These are phyloP conservation scores for Drosophila subquinaria DNA, from an alignment of 2,888 invertebrate species.

Conservation along the genomic window DNA sequence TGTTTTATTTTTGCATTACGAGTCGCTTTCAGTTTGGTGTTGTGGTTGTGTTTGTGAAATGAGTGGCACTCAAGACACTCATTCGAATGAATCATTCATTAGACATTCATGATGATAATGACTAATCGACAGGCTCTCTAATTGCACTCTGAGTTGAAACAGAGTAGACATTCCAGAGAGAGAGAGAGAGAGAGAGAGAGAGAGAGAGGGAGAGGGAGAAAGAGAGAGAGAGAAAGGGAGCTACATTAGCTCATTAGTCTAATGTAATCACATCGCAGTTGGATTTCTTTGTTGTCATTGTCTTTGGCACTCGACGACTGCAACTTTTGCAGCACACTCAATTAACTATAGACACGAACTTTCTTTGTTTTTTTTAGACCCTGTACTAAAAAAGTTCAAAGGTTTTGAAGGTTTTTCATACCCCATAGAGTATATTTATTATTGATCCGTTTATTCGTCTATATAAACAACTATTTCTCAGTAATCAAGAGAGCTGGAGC, in stretches of 20 bases:
- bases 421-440: too few species aligned
- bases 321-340: conserved; percentile 33
- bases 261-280: conserved; percentile 54
- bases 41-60: background rate
- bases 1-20: background rate
- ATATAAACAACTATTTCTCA: too few species aligned
- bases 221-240: background rate
- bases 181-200: background rate
- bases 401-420: too few species aligned
- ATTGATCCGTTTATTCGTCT: too few species aligned
- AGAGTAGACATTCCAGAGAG: background rate
- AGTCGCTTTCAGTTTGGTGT: conserved; percentile 3
- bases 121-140: conserved; percentile 52
- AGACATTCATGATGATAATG: conserved; percentile 50
- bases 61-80: conserved; percentile 26
- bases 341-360: conserved; percentile 13
- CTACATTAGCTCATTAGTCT: conserved; percentile 70
- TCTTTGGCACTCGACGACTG: conserved; percentile 13
- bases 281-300: conserved; percentile 39
- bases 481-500: too few species aligned
- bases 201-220: background rate
- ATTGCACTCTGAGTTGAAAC: conserved; percentile 22
- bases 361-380: conserved; percentile 4
- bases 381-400: background rate
- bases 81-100: conserved; percentile 57